Evolutionary conservation across 2,888 invertebrate species (phyloP).

Genomic region (Parnassius smintheus): DNA sequence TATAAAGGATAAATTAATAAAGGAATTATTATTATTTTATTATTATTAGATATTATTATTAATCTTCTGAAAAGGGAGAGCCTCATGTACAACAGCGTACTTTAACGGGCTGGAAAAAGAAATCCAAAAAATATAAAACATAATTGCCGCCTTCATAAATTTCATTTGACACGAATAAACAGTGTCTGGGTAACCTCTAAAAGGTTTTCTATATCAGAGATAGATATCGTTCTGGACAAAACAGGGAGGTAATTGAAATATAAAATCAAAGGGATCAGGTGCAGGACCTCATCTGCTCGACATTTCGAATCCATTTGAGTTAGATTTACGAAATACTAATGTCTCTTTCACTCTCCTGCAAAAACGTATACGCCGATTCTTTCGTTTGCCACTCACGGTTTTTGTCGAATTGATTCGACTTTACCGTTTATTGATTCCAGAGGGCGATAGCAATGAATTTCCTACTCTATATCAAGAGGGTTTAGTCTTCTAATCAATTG

Average conservation of each 20-base stretch:
- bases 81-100: no score
- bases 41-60: no score
- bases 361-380: slow-evolving; percentile 39
- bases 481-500: slow-evolving; percentile 41
- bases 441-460: slow-evolving; percentile 40
- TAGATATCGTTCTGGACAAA: slow-evolving; percentile 21
- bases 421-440: slow-evolving; percentile 75
- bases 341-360: slow-evolving; percentile 46
- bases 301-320: slow-evolving; percentile 54
- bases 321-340: slow-evolving; percentile 44
- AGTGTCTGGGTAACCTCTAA: background rate
- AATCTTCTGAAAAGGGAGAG: no score
- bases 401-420: slow-evolving; percentile 68
- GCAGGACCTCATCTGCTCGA: slow-evolving; percentile 59
- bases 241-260: slow-evolving; percentile 60
- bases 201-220: background rate
- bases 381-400: slow-evolving; percentile 56
- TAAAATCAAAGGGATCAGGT: slow-evolving; percentile 75
- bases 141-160: no score
- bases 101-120: no score
- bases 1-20: no score
- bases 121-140: no score
- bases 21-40: no score
- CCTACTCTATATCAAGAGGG: slow-evolving; percentile 38
- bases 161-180: background rate